A percentile compares a stretch with the other conserved stretches of the same genome.
phyloP scores from a whole-genome alignment of 2,113 vertebrate species.

The Struthidea cinerea region DNA sequence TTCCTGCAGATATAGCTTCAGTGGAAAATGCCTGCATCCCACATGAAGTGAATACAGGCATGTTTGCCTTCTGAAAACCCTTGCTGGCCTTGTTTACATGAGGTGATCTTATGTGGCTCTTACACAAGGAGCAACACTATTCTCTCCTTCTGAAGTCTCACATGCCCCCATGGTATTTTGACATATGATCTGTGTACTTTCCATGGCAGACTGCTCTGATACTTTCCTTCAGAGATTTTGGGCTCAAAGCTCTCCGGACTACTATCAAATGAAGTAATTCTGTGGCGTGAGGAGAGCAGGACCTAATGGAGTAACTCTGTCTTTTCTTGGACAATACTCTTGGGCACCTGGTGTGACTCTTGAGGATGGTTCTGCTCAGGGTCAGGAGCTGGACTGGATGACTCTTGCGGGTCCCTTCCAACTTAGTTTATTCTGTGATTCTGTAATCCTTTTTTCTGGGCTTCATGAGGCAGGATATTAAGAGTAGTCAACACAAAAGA shows the following conservation, averaged over 20 bases:
- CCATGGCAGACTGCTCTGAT: not conserved
- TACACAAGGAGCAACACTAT: not conserved
- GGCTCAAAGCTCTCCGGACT: not conserved
- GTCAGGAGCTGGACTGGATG: not conserved
- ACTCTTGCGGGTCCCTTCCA: not conserved
- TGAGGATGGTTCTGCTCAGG: not conserved
- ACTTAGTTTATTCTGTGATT: not conserved
- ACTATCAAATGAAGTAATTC: not conserved
- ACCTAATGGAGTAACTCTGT: not conserved
- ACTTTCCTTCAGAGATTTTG: not conserved
- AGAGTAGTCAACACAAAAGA: not conserved
- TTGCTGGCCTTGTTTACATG: not conserved
- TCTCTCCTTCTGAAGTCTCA: not conserved
- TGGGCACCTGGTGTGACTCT: not conserved
- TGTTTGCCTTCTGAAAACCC: not conserved
- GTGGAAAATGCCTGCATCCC: not conserved
- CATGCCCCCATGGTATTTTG: not conserved
- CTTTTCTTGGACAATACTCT: not conserved
- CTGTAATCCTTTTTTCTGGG: not conserved
- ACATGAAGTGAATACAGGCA: not conserved
- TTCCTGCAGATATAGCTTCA: not conserved
- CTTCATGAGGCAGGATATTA: not conserved
- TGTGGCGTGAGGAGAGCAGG: not conserved
- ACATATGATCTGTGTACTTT: not conserved
- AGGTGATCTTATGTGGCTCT: not conserved